Base-by-base conservation (phyloP, 2,888 invertebrate species). In the Caenorhabditis parvicauda region DNA sequence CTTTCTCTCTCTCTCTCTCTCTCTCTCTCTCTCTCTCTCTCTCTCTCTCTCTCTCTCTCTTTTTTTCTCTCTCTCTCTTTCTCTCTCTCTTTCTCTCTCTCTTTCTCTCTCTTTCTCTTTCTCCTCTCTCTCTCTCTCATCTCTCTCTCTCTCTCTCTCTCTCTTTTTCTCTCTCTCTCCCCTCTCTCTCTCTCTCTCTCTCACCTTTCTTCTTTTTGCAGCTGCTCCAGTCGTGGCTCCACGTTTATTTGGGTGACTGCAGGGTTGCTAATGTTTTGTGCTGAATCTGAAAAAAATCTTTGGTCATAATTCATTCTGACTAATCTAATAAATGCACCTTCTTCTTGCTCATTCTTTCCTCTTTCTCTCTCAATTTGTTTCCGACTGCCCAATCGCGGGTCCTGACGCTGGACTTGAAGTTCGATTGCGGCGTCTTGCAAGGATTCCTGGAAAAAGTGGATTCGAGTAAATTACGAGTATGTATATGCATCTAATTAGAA, bases 201-300 rank as follows among this genome's bases (percentile, higher is more conserved):
- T 57, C 48, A 57, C 57, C 58, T 53, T 53, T 44, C 48, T 58
- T 58, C 39, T 32, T 41, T 22, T 52, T 5, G n/a, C 56, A 43
- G 51, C 49, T 57, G 54, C 51, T 66, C 69, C 69, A 69, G 38
- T 69, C 69, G 21, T 57, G 59, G 25, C 54, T 67, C n/a, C n/a
- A n/a, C n/a, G n/a, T n/a, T n/a, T n/a, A n/a, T n/a, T n/a, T n/a
- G n/a, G n/a, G n/a, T n/a, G n/a, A n/a, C n/a, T n/a, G n/a, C n/a
- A n/a, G n/a, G n/a, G n/a, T n/a, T n/a, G n/a, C n/a, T n/a, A n/a
- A n/a, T n/a, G n/a, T n/a, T n/a, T n/a, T n/a, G n/a, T n/a, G n/a
- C n/a, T n/a, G n/a, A n/a, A n/a, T n/a, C n/a, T n/a, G n/a, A n/a
- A n/a, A n/a, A n/a, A n/a, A n/a, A n/a, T n/a, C n/a, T n/a, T n/a